phyloP scores from a whole-genome alignment of 2,888 invertebrate species.

The Tortrix viridana region DNA sequence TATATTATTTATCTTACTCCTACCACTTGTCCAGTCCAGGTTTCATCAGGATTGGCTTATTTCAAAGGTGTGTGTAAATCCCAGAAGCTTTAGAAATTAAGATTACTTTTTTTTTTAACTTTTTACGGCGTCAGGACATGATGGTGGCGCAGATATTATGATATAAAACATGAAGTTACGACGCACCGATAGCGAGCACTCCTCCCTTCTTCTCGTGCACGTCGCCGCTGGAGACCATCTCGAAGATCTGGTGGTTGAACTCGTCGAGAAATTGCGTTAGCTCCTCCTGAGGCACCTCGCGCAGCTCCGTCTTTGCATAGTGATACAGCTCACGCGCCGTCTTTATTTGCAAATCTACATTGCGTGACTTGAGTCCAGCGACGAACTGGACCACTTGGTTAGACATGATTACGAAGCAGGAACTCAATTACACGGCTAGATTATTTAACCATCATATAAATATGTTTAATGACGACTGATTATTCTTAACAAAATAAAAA shows the following conservation, averaged over 20 bases:
- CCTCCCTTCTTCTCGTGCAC: conserved; percentile 98
- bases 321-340: conserved; percentile 95
- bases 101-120: too few relatives aligned
- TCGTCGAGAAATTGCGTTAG: conserved; percentile 96
- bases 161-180: conserved; percentile 13
- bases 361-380: conserved; percentile 93
- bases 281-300: conserved; percentile 96
- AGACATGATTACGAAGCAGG: conserved; percentile 64
- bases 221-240: conserved; percentile 97
- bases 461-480: neutral
- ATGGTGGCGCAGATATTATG: neutral
- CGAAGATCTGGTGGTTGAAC: conserved; percentile 97
- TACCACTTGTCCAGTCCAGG: too few relatives aligned
- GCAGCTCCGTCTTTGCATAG: conserved; percentile 95
- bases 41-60: too few relatives aligned
- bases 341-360: conserved; percentile 92
- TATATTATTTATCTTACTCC: too few relatives aligned
- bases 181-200: conserved; percentile 93
- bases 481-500: conserved; percentile 24
- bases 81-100: too few relatives aligned
- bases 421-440: conserved; percentile 11
- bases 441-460: conserved; percentile 17
- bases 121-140: too few relatives aligned
- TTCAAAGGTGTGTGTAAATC: too few relatives aligned
- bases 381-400: conserved; percentile 91